Conservation (phyloP, 2,797 vertebrate species). For the Cyprinodon diabolis region DNA sequence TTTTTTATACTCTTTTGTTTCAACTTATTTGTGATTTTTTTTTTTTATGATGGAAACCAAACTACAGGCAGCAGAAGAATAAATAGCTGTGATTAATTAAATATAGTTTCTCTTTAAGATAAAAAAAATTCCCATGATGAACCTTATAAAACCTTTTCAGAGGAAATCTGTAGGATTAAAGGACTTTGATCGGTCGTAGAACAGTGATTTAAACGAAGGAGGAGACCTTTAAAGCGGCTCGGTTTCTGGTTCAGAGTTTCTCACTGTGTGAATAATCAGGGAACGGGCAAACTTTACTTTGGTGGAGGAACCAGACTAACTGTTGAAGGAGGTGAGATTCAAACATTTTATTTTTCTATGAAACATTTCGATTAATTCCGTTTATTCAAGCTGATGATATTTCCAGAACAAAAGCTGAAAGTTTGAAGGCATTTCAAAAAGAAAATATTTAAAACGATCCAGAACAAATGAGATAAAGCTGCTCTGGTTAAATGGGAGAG, state of each 20-base stretch:
- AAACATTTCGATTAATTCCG: too few relatives aligned
- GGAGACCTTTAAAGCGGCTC: not conserved
- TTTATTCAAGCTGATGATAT: not conserved
- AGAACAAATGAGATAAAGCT: not conserved
- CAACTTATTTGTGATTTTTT: too few relatives aligned
- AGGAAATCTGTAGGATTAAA: too few relatives aligned
- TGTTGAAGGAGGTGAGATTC: conserved; percentile 29
- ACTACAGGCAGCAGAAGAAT: too few relatives aligned
- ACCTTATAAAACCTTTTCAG: too few relatives aligned
- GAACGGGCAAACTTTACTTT: conserved; percentile 42
- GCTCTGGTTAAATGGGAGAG: not conserved
- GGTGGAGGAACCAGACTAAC: conserved; percentile 54
- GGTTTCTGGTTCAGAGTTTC: conserved; percentile 61
- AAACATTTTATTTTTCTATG: not conserved
- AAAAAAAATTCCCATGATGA: too few relatives aligned
- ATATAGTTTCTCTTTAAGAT: too few relatives aligned
- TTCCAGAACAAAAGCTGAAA: not conserved
- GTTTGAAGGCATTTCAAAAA: not conserved
- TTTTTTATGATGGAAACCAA: too few relatives aligned
- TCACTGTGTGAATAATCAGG: conserved; percentile 71
- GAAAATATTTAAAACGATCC: not conserved
- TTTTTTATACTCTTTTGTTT: too few relatives aligned
- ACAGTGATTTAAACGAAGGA: too few relatives aligned
- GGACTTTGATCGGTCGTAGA: too few relatives aligned
- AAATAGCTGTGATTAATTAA: too few relatives aligned